Percentiles rank a stretch among this genome's conserved stretches.
phyloP scores from a whole-genome alignment of 2,113 vertebrate genomes.

The Cyanistes caeruleus region DNA sequence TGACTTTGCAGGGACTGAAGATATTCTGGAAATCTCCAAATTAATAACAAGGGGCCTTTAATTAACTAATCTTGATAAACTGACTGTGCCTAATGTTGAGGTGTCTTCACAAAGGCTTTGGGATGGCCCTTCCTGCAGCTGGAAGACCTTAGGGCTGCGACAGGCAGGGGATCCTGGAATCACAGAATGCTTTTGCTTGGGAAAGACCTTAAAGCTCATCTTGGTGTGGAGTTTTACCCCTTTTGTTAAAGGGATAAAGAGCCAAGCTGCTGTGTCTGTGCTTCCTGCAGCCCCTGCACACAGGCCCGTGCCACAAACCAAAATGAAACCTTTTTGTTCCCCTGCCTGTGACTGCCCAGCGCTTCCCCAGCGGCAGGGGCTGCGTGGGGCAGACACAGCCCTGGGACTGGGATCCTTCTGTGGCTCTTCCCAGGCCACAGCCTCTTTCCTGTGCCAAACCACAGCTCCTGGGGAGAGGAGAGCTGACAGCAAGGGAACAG shows the following conservation, averaged over 20 bases:
- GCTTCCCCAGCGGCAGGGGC: background rate
- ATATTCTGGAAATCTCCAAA: background rate
- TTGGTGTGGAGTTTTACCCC: background rate
- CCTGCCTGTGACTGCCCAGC: background rate
- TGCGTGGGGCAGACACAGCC: background rate
- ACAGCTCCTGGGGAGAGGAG: background rate
- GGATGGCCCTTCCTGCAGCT: background rate
- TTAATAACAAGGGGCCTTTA: background rate
- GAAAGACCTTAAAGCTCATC: background rate
- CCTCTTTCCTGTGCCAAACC: background rate
- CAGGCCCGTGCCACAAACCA: background rate
- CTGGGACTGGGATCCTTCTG: background rate
- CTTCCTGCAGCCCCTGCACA: background rate
- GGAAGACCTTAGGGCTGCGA: rapidly evolving
- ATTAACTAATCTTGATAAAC: background rate
- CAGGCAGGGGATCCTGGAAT: too few relatives aligned
- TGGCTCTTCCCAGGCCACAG: background rate
- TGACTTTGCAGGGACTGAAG: background rate
- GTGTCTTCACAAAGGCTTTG: background rate
- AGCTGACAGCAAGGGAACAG: background rate
- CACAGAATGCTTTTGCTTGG: background rate
- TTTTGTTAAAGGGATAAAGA: rapidly evolving
- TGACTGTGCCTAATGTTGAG: background rate
- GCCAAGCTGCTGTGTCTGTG: background rate
- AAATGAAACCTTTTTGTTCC: background rate